phyloP scores from a whole-genome alignment of 2,113 vertebrate genomes.

The Cariama cristata region DNA sequence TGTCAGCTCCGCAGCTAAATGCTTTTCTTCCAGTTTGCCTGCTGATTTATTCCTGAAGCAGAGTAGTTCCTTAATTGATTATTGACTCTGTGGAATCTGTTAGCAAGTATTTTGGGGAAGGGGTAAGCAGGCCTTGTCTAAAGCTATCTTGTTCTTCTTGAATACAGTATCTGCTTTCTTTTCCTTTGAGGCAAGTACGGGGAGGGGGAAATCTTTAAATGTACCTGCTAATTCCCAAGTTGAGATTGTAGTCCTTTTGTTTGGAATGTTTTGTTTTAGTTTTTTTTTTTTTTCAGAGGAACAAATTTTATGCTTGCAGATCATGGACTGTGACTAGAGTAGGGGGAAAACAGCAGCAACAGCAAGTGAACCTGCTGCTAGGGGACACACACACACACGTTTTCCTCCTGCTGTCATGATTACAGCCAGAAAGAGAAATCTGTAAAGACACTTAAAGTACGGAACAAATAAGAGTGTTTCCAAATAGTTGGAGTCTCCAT shows the following conservation, averaged over 20 bases:
- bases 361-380: background rate
- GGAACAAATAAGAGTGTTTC: conserved; percentile 13
- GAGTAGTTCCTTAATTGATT: background rate
- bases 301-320: background rate
- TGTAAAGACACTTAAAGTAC: background rate
- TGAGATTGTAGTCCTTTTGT: background rate
- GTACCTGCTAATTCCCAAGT: background rate
- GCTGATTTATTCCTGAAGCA: background rate
- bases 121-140: background rate
- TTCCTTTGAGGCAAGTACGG: background rate
- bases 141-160: background rate
- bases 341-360: background rate
- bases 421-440: background rate
- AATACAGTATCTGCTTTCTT: background rate
- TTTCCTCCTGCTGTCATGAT: background rate
- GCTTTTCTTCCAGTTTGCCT: background rate
- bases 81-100: background rate
- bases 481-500: background rate
- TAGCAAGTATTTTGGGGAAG: background rate
- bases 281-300: background rate
- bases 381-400: too few relatives aligned
- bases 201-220: background rate
- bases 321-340: background rate
- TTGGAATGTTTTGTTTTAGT: background rate
- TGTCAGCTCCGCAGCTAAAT: background rate